These are phyloP conservation scores for Grus americana DNA, from an alignment of 2,113 vertebrate genomes.

Conservation along the genomic window DNA sequence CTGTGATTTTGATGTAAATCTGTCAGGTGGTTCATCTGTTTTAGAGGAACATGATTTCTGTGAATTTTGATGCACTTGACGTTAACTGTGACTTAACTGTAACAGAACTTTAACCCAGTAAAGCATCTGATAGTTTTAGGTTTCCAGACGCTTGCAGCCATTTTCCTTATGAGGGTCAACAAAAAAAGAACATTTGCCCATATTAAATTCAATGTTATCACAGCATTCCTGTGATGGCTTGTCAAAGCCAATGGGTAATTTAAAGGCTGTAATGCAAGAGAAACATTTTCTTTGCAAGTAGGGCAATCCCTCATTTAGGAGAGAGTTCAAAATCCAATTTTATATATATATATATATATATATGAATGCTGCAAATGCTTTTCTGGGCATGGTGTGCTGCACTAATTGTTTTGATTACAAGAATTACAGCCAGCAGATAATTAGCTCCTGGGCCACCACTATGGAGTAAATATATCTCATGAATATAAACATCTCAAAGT, in stretches of 20 bases:
- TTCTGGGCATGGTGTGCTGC: background rate
- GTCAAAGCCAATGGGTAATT: background rate
- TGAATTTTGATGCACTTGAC: background rate
- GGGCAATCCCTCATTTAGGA: background rate
- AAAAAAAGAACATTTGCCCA: background rate
- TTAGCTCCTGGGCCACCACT: background rate
- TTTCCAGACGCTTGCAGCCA: background rate
- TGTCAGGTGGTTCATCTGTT: slow-evolving; percentile 7
- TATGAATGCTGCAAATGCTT: background rate
- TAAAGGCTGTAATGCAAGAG: background rate
- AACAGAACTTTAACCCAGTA: background rate
- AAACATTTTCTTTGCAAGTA: background rate
- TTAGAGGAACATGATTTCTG: background rate
- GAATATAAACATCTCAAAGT: background rate
- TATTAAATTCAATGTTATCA: background rate
- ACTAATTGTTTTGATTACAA: background rate
- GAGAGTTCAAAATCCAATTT: background rate
- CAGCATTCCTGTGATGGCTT: background rate
- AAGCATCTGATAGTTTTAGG: background rate
- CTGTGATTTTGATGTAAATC: slow-evolving; percentile 32
- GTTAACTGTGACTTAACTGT: background rate
- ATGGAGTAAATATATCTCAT: background rate
- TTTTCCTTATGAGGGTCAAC: background rate
- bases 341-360: background rate
- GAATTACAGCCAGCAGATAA: background rate